Conservation (phyloP, 2,888 invertebrate genomes). For the Cantharis flavilabris region DNA sequence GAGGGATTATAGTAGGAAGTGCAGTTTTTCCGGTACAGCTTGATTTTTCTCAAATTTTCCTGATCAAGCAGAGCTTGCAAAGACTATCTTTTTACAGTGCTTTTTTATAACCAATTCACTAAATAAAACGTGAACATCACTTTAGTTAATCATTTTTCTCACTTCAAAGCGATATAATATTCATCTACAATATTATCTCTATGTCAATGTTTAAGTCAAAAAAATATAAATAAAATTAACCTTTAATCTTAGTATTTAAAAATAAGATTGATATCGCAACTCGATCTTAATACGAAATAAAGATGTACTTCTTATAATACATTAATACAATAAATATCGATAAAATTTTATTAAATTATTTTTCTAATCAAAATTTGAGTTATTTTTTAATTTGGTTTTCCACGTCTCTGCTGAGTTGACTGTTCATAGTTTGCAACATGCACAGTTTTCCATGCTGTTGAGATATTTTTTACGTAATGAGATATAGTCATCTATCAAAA, state of each 20-base stretch:
- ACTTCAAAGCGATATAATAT: not conserved
- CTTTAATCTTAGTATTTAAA: conserved; percentile 4
- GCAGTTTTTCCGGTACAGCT: not conserved
- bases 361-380: not conserved
- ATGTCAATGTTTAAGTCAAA: conserved; percentile 1
- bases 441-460: too few relatives aligned
- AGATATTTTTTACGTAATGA: too few relatives aligned
- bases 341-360: not conserved
- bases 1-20: not conserved
- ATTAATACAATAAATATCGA: not conserved
- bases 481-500: too few relatives aligned
- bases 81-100: too few relatives aligned
- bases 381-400: too few relatives aligned
- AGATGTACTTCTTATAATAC: not conserved
- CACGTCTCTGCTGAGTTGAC: too few relatives aligned
- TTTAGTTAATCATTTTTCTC: not conserved
- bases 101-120: too few relatives aligned
- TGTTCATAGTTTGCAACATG: too few relatives aligned
- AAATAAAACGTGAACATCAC: not conserved
- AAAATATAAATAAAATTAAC: conserved; percentile 5
- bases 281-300: not conserved
- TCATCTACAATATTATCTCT: not conserved
- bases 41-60: not conserved
- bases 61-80: not conserved
- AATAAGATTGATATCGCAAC: conserved; percentile 1